Percentiles rank a stretch among this genome's conserved stretches.
Evolutionary conservation across 2,113 vertebrate species (phyloP).

Genomic region (Microcebus jonahi): DNA sequence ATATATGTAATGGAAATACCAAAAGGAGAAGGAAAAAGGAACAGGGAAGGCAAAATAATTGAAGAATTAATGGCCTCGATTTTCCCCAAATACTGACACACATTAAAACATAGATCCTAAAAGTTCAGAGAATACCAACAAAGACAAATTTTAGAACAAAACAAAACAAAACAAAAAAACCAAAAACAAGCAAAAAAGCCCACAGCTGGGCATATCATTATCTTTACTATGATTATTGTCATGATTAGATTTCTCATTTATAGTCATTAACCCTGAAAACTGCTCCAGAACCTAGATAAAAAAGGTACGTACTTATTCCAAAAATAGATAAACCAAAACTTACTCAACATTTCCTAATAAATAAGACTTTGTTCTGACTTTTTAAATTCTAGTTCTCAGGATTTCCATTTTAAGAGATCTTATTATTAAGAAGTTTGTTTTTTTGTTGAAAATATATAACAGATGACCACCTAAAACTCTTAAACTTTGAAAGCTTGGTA

Average conservation of each 20-base stretch:
- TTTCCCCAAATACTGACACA: neutral
- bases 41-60: neutral
- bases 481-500: neutral
- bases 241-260: neutral
- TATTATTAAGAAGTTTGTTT: neutral
- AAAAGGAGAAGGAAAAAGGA: neutral
- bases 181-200: neutral
- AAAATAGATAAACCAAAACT: neutral
- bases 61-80: neutral
- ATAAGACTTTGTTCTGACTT: neutral
- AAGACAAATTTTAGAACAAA: neutral
- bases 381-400: neutral
- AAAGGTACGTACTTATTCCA: neutral
- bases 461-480: neutral
- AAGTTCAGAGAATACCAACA: neutral
- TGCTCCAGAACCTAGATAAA: neutral
- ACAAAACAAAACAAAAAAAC: neutral
- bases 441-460: neutral
- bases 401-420: neutral
- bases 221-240: neutral
- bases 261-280: neutral
- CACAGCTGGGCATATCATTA: neutral
- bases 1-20: neutral
- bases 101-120: neutral
- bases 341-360: neutral